These are phyloP conservation scores for Meandrina meandrites DNA, from an alignment of 92 coral and sea anemone species.

Conservation along the genomic window DNA sequence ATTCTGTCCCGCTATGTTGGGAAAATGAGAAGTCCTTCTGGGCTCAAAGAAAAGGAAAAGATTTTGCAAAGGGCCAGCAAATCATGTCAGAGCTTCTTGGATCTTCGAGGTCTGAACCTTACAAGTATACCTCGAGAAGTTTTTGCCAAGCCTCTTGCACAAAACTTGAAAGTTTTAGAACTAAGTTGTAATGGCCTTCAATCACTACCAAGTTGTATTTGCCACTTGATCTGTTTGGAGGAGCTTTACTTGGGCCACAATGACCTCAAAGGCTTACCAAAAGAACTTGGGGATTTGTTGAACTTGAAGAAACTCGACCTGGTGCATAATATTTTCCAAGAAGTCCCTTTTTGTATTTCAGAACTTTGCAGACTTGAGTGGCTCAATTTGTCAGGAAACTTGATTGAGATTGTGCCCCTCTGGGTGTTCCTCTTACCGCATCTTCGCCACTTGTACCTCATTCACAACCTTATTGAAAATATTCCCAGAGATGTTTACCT, in stretches of 20 bases:
- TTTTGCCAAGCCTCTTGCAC: constrained; percentile 52
- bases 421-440: constrained; percentile 56
- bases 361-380: constrained; percentile 57
- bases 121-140: constrained; percentile 52
- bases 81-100: constrained; percentile 69
- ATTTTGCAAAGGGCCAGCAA: constrained; percentile 74
- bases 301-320: constrained; percentile 61
- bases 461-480: constrained; percentile 75
- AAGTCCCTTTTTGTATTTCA: constrained; percentile 49
- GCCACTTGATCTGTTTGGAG: constrained; percentile 48
- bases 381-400: constrained; percentile 82
- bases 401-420: constrained; percentile 58
- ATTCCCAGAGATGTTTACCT: constrained; percentile 71
- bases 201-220: constrained; percentile 58
- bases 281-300: constrained; percentile 46
- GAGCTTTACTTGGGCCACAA: constrained; percentile 75
- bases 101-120: constrained; percentile 77
- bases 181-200: constrained; percentile 72
- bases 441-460: constrained; percentile 52
- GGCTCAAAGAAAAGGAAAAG: constrained; percentile 76
- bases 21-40: constrained; percentile 79
- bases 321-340: constrained; percentile 67
- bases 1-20: constrained; percentile 33
- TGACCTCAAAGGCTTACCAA: constrained; percentile 55
- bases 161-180: constrained; percentile 59